Base-by-base conservation (phyloP, 2,797 vertebrate genomes). In the Halcyon chelicuti region DNA sequence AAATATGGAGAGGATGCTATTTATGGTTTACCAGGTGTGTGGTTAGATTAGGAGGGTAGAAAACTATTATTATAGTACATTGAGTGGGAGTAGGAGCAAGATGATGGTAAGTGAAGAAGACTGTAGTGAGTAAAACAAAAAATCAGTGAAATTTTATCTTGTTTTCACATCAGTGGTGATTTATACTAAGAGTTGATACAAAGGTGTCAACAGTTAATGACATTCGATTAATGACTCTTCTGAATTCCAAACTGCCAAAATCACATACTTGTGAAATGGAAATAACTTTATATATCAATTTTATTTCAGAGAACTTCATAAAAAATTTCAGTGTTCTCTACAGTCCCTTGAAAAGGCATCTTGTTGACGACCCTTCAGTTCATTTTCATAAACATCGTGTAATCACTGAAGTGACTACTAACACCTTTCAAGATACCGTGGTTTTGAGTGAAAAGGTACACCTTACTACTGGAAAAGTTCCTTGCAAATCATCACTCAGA, bases 301-400 rank as follows among this genome's bases (percentile, higher is more conserved):
- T 89, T 10, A 68, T 98, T 98, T 84, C 97, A 99, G 99, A 99
- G 97, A 98, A 96, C 93, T 99, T 99, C 98, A 99, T 99, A 75
- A 98, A 98, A 97, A 99, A 99, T 98, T 99, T 99, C 98, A 99
- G 99, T 5, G 31, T 98, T 91, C 98, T 98, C 22, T 98, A 99
- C 98, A 99, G 99, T 94, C 98, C 98, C 42, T 96, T 99, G 96
- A 98, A 98, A 96, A 99, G 99, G 96, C 98, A 99, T 90, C 98
- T 99, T 77, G 98, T 99, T n/a, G 98, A 98, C 75, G 97, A 98
- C 39, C 26, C 94, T 37, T 90, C 97, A 52, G 62, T 88, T 85
- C 96, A 57, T 87, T 71, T 95, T 15, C 90, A 66, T 3, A 80
- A 93, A 29, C 97, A 95, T 19, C 98, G 35, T 28, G 96, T 99